Percentiles rank a stretch among this genome's conserved stretches.
Evolutionary conservation across 2,113 vertebrate species (phyloP).

Genomic region (Dinomys branickii): DNA sequence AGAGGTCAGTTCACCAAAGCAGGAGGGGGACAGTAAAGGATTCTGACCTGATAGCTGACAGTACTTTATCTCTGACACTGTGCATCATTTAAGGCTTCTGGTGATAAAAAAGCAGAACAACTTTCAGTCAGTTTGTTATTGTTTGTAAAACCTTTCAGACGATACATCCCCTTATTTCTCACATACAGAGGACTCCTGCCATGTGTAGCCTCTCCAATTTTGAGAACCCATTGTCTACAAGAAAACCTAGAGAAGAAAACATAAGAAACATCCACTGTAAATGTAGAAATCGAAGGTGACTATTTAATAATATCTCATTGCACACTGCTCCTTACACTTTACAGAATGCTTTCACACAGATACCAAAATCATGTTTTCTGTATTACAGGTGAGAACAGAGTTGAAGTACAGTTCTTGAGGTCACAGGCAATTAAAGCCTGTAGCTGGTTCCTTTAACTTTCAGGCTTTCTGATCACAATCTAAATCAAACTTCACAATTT

Average conservation of each 20-base stretch:
- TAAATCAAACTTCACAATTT: neutral
- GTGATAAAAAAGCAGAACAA: neutral
- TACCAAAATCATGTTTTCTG: neutral
- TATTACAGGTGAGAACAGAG: neutral
- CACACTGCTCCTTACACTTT: neutral
- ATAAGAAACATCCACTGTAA: neutral
- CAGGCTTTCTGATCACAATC: neutral
- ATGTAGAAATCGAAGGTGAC: neutral
- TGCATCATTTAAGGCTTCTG: neutral
- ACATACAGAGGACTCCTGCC: neutral
- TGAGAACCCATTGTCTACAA: neutral
- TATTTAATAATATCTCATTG: neutral
- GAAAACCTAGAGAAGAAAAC: neutral
- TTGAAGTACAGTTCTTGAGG: neutral
- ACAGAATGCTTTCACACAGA: neutral
- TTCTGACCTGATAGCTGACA: accelerated
- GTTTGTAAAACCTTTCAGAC: neutral
- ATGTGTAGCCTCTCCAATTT: neutral
- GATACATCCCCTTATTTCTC: neutral
- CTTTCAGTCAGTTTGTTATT: neutral
- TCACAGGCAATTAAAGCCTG: neutral
- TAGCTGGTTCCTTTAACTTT: neutral
- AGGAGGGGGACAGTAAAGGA: neutral
- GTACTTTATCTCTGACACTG: neutral
- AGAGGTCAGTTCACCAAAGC: neutral